phyloP scores from a whole-genome alignment of 2,113 vertebrate species.

The Callipepla squamata region DNA sequence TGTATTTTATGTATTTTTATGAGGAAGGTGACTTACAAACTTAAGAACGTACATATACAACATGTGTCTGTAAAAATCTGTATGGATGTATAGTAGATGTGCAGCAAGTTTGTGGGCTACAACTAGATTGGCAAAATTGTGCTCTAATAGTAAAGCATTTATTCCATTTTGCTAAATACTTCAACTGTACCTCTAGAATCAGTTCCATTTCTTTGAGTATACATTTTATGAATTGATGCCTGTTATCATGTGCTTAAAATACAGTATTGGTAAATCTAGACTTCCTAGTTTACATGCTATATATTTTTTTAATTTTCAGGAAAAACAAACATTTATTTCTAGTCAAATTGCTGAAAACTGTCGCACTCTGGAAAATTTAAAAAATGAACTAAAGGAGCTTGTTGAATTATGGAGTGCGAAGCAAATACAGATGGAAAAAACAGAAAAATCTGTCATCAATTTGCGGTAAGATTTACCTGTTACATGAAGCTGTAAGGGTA shows the following conservation, averaged over 20 bases:
- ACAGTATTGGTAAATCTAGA: background rate
- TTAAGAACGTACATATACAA: background rate
- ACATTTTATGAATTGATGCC: background rate
- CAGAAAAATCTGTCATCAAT: background rate
- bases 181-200: background rate
- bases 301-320: slow-evolving; percentile 47
- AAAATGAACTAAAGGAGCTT: slow-evolving; percentile 27
- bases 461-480: background rate
- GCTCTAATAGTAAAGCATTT: background rate
- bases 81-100: background rate
- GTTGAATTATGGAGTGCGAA: background rate
- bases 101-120: background rate
- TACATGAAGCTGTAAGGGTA: background rate
- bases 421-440: background rate
- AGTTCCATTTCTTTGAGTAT: background rate
- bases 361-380: slow-evolving; percentile 54
- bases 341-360: slow-evolving; percentile 42
- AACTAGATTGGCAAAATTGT: background rate
- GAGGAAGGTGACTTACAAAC: background rate
- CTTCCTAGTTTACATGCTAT: background rate
- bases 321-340: slow-evolving; percentile 30
- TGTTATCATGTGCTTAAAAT: background rate
- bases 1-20: background rate
- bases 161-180: background rate
- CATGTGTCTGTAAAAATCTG: background rate